Evolutionary conservation across 2,888 invertebrate genomes (phyloP).

Genomic region (Thysanoteuthis rhombus): DNA sequence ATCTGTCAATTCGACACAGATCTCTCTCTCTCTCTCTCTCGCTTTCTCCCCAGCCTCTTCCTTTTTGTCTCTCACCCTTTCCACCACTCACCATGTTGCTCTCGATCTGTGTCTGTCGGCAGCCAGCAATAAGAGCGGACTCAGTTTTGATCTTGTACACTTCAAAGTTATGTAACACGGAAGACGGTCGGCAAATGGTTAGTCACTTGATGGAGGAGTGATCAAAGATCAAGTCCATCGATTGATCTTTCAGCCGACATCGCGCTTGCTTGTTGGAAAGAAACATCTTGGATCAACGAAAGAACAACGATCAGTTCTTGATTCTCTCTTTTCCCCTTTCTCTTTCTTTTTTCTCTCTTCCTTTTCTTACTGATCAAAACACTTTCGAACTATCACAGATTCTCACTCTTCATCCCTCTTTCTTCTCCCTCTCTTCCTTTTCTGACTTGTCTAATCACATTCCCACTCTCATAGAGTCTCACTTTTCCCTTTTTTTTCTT

Average conservation of each 20-base stretch:
- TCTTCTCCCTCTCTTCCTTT: not conserved
- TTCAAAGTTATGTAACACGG: not conserved
- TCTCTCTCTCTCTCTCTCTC: too few relatives aligned
- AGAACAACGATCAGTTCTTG: not conserved
- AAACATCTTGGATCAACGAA: not conserved
- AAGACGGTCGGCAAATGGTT: not conserved
- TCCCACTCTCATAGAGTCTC: not conserved
- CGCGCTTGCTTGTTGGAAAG: not conserved
- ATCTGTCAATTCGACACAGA: not conserved
- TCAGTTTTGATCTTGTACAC: constrained; percentile 12
- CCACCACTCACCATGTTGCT: not conserved
- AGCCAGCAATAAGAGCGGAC: not conserved
- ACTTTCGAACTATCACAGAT: too few relatives aligned
- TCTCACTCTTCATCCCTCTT: not conserved
- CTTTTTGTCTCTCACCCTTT: not conserved
- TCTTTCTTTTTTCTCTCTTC: not conserved
- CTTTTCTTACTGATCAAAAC: not conserved
- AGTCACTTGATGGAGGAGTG: constrained; percentile 12
- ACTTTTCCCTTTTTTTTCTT: too few relatives aligned
- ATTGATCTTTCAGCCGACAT: constrained; percentile 12
- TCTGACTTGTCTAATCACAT: not conserved
- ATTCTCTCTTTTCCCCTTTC: not conserved
- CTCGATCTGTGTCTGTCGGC: not conserved
- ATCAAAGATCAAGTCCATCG: not conserved
- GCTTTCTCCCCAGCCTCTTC: not conserved